Evolutionary conservation across 2,888 invertebrate genomes (phyloP).

Genomic region (Platycheirus albimanus): DNA sequence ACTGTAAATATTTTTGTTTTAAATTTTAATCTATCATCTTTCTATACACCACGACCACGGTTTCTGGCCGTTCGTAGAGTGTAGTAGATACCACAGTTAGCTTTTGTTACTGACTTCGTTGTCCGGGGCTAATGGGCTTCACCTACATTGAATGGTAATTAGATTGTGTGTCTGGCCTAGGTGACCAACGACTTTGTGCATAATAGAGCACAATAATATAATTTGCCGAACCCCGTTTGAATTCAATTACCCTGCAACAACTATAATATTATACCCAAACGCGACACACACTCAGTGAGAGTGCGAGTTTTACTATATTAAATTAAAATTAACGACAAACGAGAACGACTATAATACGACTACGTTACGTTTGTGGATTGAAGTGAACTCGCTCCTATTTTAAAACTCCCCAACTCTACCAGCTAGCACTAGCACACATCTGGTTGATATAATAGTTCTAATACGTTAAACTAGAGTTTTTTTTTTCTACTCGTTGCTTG

Average conservation of each 20-base stretch:
- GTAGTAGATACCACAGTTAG: no score
- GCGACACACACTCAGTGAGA: conserved; percentile 34
- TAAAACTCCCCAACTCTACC: conserved; percentile 42
- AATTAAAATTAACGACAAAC: not conserved
- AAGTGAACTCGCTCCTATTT: conserved; percentile 42
- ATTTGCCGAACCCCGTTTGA: conserved; percentile 50
- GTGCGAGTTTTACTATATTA: conserved; percentile 24
- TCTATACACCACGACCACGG: no score
- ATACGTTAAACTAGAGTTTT: conserved; percentile 13
- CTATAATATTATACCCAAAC: no score
- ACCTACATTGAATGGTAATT: conserved; percentile 61
- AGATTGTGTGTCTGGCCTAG: conserved; percentile 41
- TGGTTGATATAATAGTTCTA: conserved; percentile 70
- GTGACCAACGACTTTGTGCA: conserved; percentile 37
- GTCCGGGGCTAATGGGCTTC: conserved; percentile 51
- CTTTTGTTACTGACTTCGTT: not conserved
- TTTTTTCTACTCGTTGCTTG: conserved; percentile 25
- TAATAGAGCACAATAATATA: conserved; percentile 55
- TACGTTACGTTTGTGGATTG: not conserved
- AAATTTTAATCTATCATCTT: conserved; percentile 22
- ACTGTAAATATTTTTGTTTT: conserved; percentile 6
- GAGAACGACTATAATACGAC: not conserved
- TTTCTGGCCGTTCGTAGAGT: not conserved
- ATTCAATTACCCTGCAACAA: conserved; percentile 48
- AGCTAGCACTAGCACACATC: conserved; percentile 42